Evolutionary conservation across 23 tunicate species (phyloP).

Genomic region (Corella eumyota): DNA sequence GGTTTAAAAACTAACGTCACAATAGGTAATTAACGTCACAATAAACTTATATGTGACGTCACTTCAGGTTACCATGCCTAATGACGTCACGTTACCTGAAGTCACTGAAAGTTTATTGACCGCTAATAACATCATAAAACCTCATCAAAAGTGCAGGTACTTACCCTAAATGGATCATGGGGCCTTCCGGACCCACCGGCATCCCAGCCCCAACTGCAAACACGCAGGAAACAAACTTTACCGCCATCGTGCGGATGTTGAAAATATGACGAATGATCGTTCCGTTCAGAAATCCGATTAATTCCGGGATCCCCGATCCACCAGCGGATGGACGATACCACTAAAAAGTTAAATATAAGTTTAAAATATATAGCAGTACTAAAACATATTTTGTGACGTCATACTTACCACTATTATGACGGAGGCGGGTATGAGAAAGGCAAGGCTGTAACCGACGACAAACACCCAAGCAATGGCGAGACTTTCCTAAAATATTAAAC

Average conservation of each 20-base stretch:
- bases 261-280: conserved; percentile 92
- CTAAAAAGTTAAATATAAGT: conserved; percentile 9
- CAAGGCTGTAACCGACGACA: conserved; percentile 80
- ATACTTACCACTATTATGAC: conserved; percentile 79
- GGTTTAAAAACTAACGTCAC: too few species aligned
- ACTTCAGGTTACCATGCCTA: too few species aligned
- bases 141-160: too few species aligned
- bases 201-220: conserved; percentile 94
- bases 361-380: not conserved
- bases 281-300: conserved; percentile 96
- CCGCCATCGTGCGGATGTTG: conserved; percentile 88
- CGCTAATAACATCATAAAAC: too few species aligned
- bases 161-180: conserved; percentile 99
- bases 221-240: conserved; percentile 89
- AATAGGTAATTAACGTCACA: too few species aligned
- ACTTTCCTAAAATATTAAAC: conserved; percentile 26
- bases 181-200: conserved; percentile 99
- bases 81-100: too few species aligned
- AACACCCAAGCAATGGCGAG: conserved; percentile 75
- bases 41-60: too few species aligned
- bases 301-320: conserved; percentile 99
- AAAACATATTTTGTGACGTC: too few species aligned
- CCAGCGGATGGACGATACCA: conserved; percentile 98
- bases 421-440: conserved; percentile 57
- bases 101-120: too few species aligned